Base-by-base conservation (phyloP, 2,888 invertebrate genomes). In the Parapristionchus giblindavisi region DNA sequence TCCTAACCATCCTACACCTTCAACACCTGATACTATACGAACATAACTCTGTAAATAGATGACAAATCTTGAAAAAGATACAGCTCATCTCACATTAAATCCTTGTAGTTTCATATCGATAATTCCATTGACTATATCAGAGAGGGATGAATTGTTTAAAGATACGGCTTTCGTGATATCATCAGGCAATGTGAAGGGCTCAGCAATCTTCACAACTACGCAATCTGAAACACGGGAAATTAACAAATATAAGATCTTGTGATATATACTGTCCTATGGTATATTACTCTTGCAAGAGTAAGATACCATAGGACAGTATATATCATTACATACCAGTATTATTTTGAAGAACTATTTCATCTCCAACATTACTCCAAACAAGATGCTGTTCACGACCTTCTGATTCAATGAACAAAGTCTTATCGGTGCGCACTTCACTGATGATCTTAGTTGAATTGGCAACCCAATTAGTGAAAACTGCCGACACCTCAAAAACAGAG, bases 181-280 rank as follows among this genome's bases (percentile, higher is more conserved):
- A 24, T 32, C 14, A 6, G 38, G 54, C 2, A 68, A 21, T 0
- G 34, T 14, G 24, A 68, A 29, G n/a, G 38, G 34, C 3, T 4
- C 8, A 8, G 36, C 1, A 24, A 54, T 54, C 11, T 36, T 52
- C 34, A 24, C 34, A 14, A 54, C 68, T 24, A 24, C 6, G n/a
- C 68, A 68, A 36, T 43, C 68, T 68, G 17, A 68, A 68, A 40
- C n/a, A n/a, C n/a, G n/a, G n/a, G n/a, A n/a, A n/a, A n/a, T n/a
- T n/a, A n/a, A n/a, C n/a, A n/a, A n/a, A n/a, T n/a, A n/a, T n/a
- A n/a, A n/a, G n/a, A n/a, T n/a, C n/a, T n/a, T n/a, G n/a, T n/a
- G n/a, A n/a, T n/a, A n/a, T n/a, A n/a, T n/a, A n/a, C n/a, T n/a
- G n/a, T n/a, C n/a, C n/a, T n/a, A n/a, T n/a, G n/a, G n/a, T n/a